phyloP scores from a whole-genome alignment of 2,888 invertebrate species.

The Aplocera efformata region DNA sequence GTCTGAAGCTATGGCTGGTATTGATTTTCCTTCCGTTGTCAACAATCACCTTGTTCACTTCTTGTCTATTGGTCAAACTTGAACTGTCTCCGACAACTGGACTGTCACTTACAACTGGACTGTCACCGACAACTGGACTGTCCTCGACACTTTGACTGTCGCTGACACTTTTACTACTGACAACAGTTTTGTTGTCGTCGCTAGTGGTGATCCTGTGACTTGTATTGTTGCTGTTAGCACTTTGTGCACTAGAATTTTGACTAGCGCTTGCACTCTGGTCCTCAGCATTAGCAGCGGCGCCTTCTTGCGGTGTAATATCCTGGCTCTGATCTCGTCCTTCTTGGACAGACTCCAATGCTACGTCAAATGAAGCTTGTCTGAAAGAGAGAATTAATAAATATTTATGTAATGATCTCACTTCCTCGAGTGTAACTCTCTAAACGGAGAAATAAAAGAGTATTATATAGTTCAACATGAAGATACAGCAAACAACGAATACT shows the following conservation, averaged over 20 bases:
- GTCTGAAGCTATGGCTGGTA: constrained; percentile 13
- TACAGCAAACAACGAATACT: too few relatives aligned
- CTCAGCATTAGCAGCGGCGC: background rate
- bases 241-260: constrained; percentile 2
- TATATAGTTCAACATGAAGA: too few relatives aligned
- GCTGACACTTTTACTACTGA: constrained; percentile 15
- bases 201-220: constrained; percentile 1
- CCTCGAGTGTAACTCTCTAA: background rate
- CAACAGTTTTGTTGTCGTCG: constrained; percentile 8
- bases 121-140: constrained; percentile 16
- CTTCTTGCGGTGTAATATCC: constrained; percentile 35
- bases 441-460: background rate
- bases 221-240: background rate
- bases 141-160: constrained; percentile 18
- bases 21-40: constrained; percentile 6
- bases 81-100: constrained; percentile 6
- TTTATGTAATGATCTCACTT: background rate
- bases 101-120: constrained; percentile 2
- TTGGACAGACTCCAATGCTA: constrained; percentile 62
- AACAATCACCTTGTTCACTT: constrained; percentile 2
- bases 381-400: constrained; percentile 12
- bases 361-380: constrained; percentile 69
- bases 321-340: constrained; percentile 53
- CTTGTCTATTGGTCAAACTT: constrained; percentile 5
- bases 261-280: constrained; percentile 3